Base-by-base conservation (phyloP, 1,140 invertebrate species). In the Maconellicoccus hirsutus region DNA sequence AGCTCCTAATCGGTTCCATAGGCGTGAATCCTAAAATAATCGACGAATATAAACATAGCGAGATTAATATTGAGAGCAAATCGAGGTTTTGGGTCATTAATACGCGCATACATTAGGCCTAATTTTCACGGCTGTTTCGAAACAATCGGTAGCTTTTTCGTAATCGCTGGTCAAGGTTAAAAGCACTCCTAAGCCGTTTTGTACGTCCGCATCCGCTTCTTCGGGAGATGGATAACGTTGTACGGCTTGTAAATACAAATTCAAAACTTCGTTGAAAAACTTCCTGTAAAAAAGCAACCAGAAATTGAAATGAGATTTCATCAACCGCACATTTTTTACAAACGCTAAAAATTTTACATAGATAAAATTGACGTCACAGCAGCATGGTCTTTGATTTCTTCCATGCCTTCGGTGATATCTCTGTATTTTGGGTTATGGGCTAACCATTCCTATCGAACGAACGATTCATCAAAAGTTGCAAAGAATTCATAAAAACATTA, bases 1-100 rank as follows among this genome's bases (percentile, higher is more conserved):
- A 33, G 97, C 97, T 59, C 97, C 97, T 27, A 98, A 82, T 76
- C 94, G 89, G 81, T 99, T 99, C 97, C 97, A 99, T 38, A 98
- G 80, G 78, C 93, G 86, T 7, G 94, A 88, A 86, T 98, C 94
- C 89, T 91, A 74, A 69, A 76, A 76, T 66, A 39, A n/a, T 10
- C 23, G 12, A 70, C 52, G n/a, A 10, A 52, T 38, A 4, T n/a
- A n/a, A n/a, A n/a, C n/a, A n/a, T n/a, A n/a, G n/a, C n/a, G n/a
- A n/a, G 29, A 22, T 70, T 29, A 26, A 29, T 29, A 29, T 70
- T 27, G 1, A 16, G 3, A 38, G 23, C 3, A 72, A 42, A 25
- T 16, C 52, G 52, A 71, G 1, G 61, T 52, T 26, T 71, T 69
- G 10, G 21, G 7, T 70, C 42, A 69, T 22, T 27, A 25, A 21